Evolutionary conservation across 2,113 vertebrate genomes (phyloP).

Genomic region (Syngnathus scovelli): DNA sequence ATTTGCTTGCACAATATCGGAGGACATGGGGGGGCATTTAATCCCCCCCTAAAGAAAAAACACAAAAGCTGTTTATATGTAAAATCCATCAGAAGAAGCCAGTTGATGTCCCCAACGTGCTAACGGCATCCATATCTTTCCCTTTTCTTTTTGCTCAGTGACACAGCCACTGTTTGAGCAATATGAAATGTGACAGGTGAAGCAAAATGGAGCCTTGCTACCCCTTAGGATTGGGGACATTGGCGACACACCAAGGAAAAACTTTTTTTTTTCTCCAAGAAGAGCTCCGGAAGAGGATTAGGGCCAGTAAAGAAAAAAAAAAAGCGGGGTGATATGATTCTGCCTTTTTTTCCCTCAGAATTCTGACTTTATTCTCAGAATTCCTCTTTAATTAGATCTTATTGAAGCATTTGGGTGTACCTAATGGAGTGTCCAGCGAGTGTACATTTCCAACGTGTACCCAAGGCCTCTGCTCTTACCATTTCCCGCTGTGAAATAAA

Average conservation of each 20-base stretch:
- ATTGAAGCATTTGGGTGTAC: neutral
- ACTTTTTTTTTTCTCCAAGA: no score
- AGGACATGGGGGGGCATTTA: neutral
- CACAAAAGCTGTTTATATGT: no score
- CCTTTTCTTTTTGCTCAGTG: slow-evolving; percentile 9
- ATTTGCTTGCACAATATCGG: neutral
- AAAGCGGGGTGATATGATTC: no score
- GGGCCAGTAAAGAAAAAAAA: no score
- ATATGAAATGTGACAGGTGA: slow-evolving; percentile 45
- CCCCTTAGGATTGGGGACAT: slow-evolving; percentile 1
- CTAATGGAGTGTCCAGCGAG: neutral
- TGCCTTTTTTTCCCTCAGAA: no score
- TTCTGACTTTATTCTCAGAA: no score
- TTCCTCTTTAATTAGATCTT: no score
- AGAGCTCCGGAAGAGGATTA: no score
- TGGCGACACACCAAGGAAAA: neutral
- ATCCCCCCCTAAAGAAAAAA: slow-evolving; percentile 4
- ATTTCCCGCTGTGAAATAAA: neutral
- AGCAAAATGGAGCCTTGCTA: neutral
- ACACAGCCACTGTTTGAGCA: slow-evolving; percentile 23
- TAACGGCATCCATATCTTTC: neutral
- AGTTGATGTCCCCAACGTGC: slow-evolving; percentile 5
- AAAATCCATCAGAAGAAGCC: slow-evolving; percentile 6
- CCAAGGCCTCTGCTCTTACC: neutral
- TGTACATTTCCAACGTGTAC: neutral